These are phyloP conservation scores for Chesias legatella DNA, from an alignment of 2,888 invertebrate species.

Conservation along the genomic window DNA sequence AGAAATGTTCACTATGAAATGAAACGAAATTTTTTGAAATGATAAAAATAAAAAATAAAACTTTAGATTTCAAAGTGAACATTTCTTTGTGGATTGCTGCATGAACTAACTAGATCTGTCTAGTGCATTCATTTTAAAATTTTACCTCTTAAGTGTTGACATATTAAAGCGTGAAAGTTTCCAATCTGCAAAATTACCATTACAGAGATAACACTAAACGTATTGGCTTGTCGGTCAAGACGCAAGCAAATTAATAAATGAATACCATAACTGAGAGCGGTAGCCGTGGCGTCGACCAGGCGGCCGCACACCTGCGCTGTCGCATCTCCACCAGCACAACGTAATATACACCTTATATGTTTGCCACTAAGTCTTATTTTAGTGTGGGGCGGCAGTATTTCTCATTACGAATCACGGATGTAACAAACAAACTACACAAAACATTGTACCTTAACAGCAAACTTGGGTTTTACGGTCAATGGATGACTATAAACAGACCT, in stretches of 20 bases:
- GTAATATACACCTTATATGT: conserved; percentile 31
- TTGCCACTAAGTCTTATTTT: conserved; percentile 20
- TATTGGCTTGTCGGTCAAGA: conserved; percentile 60
- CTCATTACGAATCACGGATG: conserved; percentile 78
- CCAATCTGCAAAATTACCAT: conserved; percentile 8
- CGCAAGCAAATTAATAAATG: conserved; percentile 77
- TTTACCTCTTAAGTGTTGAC: no score
- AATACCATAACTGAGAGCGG: conserved; percentile 73
- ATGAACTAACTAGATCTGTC: no score
- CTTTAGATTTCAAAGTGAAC: no score
- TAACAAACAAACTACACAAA: conserved; percentile 77
- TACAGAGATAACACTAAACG: conserved; percentile 37
- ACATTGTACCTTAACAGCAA: conserved; percentile 71
- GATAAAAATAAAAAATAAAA: no score
- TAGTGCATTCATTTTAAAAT: no score
- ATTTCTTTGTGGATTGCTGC: no score
- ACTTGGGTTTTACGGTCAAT: conserved; percentile 65
- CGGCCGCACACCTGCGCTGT: conserved; percentile 75
- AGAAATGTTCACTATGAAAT: no score
- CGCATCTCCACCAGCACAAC: conserved; percentile 52
- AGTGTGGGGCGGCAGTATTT: conserved; percentile 29
- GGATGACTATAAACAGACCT: conserved; percentile 59
- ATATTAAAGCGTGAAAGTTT: background rate
- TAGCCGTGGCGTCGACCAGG: conserved; percentile 74
- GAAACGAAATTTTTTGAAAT: no score